Evolutionary conservation across 2,797 vertebrate genomes (phyloP).

Genomic region (Thaleichthys pacificus): DNA sequence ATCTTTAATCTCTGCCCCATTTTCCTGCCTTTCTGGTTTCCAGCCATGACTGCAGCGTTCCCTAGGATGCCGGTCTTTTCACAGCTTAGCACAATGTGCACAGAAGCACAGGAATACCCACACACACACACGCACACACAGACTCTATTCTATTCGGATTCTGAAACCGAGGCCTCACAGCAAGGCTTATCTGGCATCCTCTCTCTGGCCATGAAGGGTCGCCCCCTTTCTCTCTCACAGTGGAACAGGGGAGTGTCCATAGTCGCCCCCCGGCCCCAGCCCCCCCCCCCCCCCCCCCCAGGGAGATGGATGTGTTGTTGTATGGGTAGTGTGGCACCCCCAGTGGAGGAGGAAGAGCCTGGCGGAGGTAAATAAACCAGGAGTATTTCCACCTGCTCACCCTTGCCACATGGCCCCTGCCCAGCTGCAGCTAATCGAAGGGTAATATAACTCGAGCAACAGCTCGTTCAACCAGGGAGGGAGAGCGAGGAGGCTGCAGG

Average conservation of each 20-base stretch:
- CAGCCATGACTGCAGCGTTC: conserved; percentile 68
- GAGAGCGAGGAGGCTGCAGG: no score
- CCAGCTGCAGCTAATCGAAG: no score
- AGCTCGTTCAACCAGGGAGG: no score
- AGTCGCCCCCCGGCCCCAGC: no score
- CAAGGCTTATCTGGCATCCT: conserved; percentile 34
- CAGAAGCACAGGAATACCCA: conserved; percentile 22
- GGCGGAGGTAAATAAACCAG: no score
- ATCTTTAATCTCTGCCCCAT: conserved; percentile 76
- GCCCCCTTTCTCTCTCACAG: conserved; percentile 10
- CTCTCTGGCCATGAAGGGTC: conserved; percentile 38
- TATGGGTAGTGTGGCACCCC: no score
- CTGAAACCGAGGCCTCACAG: conserved; percentile 31
- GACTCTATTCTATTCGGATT: conserved; percentile 39
- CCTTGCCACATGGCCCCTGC: no score
- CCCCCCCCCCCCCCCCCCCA: conserved; percentile 24
- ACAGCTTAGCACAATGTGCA: conserved; percentile 60
- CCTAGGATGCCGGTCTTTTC: conserved; percentile 61
- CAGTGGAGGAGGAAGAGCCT: no score
- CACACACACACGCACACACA: conserved; percentile 8
- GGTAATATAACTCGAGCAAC: no score
- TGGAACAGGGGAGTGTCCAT: no score
- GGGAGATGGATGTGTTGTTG: background rate
- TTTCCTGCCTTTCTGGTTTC: conserved; percentile 65
- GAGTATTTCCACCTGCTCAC: no score